Evolutionary conservation across 2,113 vertebrate species (phyloP).

Genomic region (Anarrhichthys ocellatus): DNA sequence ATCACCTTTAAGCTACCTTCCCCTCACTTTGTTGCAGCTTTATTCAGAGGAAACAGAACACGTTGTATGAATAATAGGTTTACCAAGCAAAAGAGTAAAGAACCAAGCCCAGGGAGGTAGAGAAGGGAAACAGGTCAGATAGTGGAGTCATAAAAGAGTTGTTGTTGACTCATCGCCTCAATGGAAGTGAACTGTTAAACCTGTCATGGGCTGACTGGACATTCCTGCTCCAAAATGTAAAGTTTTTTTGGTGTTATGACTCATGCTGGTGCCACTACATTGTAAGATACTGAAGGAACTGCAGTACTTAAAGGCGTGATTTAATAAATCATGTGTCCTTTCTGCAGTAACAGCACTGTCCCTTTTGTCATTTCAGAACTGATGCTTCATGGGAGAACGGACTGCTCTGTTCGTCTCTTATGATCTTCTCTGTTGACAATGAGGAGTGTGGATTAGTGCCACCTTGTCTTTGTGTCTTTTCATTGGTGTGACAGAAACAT

Average conservation of each 20-base stretch:
- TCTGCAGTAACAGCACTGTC: conserved; percentile 42
- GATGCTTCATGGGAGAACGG: conserved; percentile 19
- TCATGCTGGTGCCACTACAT: not conserved
- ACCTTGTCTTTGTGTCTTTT: not conserved
- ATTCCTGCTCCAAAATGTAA: not conserved
- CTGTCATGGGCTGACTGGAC: conserved; percentile 10
- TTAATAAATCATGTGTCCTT: conserved; percentile 24
- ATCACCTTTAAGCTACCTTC: too few species aligned
- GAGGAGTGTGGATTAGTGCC: not conserved
- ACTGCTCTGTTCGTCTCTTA: conserved; percentile 2
- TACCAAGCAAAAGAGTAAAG: not conserved
- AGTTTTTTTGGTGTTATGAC: not conserved
- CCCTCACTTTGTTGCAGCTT: not conserved
- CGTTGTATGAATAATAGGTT: not conserved
- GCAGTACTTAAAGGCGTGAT: conserved; percentile 3
- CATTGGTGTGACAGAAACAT: conserved; percentile 7
- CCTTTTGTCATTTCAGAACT: conserved; percentile 65
- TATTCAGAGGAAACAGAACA: not conserved
- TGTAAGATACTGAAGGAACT: not conserved
- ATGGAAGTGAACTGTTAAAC: not conserved
- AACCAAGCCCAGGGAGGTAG: not conserved
- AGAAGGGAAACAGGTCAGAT: not conserved
- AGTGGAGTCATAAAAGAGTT: not conserved
- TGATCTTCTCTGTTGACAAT: not conserved
- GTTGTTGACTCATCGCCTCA: not conserved